Conservation (phyloP, 2,113 vertebrate genomes). For the Melanerpes aurifrons region DNA sequence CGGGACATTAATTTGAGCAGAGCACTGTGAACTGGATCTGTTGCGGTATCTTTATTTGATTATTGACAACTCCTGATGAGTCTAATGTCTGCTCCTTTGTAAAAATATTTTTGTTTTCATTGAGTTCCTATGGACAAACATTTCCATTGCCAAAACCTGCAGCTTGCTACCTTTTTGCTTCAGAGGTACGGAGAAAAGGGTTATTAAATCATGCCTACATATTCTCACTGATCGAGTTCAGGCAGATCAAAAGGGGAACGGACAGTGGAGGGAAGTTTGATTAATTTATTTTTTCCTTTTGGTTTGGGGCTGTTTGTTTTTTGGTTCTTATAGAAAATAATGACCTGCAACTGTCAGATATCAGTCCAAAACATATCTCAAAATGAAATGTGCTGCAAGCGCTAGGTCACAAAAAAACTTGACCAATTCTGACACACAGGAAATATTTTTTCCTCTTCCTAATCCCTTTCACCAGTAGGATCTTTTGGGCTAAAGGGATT, state of each 20-base stretch:
- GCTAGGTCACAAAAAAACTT: neutral
- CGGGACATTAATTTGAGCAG: neutral
- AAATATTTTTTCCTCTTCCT: neutral
- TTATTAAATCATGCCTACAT: neutral
- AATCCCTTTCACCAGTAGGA: conserved; percentile 26
- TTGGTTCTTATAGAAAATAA: neutral
- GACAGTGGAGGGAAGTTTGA: neutral
- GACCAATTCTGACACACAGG: neutral
- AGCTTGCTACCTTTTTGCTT: neutral
- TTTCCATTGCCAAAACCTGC: neutral
- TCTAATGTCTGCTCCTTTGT: neutral
- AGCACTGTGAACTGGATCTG: neutral
- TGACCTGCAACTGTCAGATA: conserved; percentile 1
- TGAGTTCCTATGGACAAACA: neutral
- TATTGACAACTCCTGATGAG: neutral
- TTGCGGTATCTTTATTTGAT: neutral
- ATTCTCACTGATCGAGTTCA: neutral
- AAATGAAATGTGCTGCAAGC: neutral
- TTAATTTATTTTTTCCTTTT: neutral
- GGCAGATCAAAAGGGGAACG: neutral
- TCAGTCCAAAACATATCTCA: neutral
- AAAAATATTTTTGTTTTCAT: neutral
- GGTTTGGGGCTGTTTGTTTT: neutral
- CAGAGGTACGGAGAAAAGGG: neutral
- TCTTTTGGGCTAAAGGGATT: conserved; percentile 31